Evolutionary conservation across 2,113 vertebrate species (phyloP), one percentile per base, ranked within the genome.

Genomic region (Neotragus pygmaeus): DNA sequence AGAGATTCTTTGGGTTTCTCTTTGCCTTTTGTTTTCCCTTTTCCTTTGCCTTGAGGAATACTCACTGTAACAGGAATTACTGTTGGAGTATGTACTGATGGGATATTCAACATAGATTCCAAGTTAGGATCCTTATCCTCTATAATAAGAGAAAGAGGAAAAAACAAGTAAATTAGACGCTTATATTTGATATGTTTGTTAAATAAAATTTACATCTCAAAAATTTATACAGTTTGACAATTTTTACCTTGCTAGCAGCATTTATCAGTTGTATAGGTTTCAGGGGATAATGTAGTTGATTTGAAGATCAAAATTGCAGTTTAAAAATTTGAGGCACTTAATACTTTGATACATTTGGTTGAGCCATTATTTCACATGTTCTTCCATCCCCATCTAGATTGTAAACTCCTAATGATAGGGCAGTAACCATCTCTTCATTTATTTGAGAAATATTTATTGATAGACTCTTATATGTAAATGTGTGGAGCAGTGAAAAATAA

Each of bases 101-200:
- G 99, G 64, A 99, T 97, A 45, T 97, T 96, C 98, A 99, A 75
- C 98, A 99, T 98, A 73, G 94, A 62, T 96, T 92, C 97, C 94
- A 99, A 96, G 21, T 92, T 5, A 36, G 96, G 94, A 88, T 98
- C 97, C 12, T 82, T 96, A 23, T 98, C 92, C 77, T 98, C 99
- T 99, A 77, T 90, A 97, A 96, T 97, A 97, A 53, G 27, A 92
- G 27, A 36, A 51, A 93, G 97, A 30, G 53, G 49, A 53, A 43
- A 66, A 92, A 90, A 16, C 15, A 14, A 57, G 70, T 13, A 77
- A 73, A 91, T 88, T 23, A 19, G 86, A 73, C 25, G 95, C 17
- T 81, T 16, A n/a, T 30, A 62, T n/a, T 49, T 55, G 23, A 86
- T 51, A n/a, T 64, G 0, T 16, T 88, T 66, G 6, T 90, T 95